Conservation (phyloP, 2,888 invertebrate species). For the Furcula furcula region DNA sequence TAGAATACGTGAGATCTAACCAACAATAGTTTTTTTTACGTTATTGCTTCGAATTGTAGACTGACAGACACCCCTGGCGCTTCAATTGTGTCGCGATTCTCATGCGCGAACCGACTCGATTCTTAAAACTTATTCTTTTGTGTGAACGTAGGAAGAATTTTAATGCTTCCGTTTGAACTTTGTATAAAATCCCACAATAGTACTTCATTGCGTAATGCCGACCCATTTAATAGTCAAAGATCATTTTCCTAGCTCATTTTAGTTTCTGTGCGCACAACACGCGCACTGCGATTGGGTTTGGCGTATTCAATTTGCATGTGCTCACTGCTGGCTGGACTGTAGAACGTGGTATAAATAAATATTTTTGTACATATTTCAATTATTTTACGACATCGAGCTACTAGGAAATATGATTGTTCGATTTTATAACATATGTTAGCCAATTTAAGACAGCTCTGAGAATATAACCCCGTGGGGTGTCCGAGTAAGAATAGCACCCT, state of each 20-base stretch:
- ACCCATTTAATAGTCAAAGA: conserved; percentile 44
- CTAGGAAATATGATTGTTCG: too few species aligned
- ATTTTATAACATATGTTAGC: too few species aligned
- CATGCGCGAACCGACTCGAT: conserved; percentile 65
- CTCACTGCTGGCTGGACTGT: not conserved
- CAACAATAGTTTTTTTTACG: too few species aligned
- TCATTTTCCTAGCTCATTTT: conserved; percentile 43
- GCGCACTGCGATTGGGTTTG: conserved; percentile 20
- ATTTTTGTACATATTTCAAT: too few species aligned
- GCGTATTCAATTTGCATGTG: conserved; percentile 20
- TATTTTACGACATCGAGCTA: too few species aligned
- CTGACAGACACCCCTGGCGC: conserved; percentile 34
- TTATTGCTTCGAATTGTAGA: conserved; percentile 7
- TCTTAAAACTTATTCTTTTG: conserved; percentile 79
- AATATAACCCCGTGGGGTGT: too few species aligned
- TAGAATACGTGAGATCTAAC: too few species aligned
- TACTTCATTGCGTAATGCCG: conserved; percentile 56
- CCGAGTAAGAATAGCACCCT: too few species aligned
- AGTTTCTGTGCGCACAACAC: conserved; percentile 33
- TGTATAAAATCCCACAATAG: conserved; percentile 64
- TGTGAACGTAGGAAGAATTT: conserved; percentile 74
- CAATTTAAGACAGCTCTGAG: too few species aligned
- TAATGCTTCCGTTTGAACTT: conserved; percentile 77
- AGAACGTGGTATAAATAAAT: too few species aligned
- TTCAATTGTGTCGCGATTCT: conserved; percentile 67